Conservation (phyloP, 2,113 vertebrate species). For the Psammodynastes pulverulentus region DNA sequence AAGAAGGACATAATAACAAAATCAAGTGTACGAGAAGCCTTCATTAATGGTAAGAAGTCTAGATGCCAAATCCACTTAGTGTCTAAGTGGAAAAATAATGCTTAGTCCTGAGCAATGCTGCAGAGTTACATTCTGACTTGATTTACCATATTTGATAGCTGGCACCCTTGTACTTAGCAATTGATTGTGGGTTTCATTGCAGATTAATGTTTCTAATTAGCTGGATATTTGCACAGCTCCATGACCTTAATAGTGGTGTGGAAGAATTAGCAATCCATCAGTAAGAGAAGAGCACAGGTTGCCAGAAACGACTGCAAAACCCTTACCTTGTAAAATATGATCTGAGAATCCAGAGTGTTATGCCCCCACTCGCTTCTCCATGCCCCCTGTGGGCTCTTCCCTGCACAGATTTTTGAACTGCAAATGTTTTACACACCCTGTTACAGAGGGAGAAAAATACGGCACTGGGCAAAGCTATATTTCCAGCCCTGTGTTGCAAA, state of each 20-base stretch:
- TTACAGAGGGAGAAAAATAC: neutral
- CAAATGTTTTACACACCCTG: neutral
- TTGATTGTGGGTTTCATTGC: neutral
- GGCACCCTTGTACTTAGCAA: neutral
- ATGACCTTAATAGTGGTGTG: neutral
- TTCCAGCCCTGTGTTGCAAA: neutral
- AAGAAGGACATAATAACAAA: neutral
- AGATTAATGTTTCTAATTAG: neutral
- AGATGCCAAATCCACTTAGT: neutral
- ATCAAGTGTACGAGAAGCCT: neutral
- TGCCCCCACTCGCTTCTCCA: neutral
- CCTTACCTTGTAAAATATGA: neutral
- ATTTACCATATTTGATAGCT: neutral
- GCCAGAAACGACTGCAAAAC: neutral
- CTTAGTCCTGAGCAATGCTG: neutral
- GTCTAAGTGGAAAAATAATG: neutral
- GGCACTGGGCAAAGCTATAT: neutral
- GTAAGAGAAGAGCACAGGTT: neutral
- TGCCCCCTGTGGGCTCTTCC: neutral
- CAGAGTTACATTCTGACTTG: neutral
- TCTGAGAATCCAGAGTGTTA: neutral
- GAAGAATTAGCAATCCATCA: neutral
- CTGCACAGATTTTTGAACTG: neutral
- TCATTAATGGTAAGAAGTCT: neutral
- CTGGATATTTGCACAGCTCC: neutral